These are phyloP conservation scores for Paramisgurnus dabryanus DNA, from an alignment of 2,113 vertebrate species.

Conservation along the genomic window DNA sequence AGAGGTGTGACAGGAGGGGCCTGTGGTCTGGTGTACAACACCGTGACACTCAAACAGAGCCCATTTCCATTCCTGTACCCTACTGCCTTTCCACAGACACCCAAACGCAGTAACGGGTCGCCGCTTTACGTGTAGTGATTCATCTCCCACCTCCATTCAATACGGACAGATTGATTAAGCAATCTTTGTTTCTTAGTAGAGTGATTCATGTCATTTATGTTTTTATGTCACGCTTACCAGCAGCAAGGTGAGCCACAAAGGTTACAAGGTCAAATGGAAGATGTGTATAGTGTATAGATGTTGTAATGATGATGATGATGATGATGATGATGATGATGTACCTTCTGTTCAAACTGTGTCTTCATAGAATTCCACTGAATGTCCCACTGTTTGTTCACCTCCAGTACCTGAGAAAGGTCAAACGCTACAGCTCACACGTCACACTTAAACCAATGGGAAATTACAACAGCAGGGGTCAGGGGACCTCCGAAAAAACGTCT, in stretches of 20 bases:
- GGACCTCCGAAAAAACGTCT: constrained; percentile 54
- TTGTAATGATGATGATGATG: not conserved
- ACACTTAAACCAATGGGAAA: constrained; percentile 40
- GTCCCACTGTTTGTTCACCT: constrained; percentile 99
- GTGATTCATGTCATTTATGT: constrained; percentile 34
- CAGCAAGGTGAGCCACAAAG: not conserved
- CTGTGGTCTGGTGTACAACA: constrained; percentile 61
- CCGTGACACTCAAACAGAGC: constrained; percentile 18
- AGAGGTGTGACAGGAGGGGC: constrained; percentile 63
- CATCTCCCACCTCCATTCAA: constrained; percentile 12
- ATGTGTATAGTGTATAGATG: constrained; percentile 17
- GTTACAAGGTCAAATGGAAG: constrained; percentile 28
- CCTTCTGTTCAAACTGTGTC: constrained; percentile 97
- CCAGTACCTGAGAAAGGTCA: constrained; percentile 82
- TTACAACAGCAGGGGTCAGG: constrained; percentile 47
- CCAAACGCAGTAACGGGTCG: not conserved
- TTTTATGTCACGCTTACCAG: constrained; percentile 2
- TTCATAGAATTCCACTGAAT: constrained; percentile 98
- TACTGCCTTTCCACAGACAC: constrained; percentile 43
- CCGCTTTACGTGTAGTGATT: not conserved
- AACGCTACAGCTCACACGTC: not conserved
- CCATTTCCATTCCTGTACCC: constrained; percentile 42
- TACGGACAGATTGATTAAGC: constrained; percentile 7
- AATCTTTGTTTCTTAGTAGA: constrained; percentile 35
- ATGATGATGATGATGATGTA: constrained; percentile 58